Conservation (phyloP, 1,140 invertebrate genomes). For the Stegodyphus dumicola region DNA sequence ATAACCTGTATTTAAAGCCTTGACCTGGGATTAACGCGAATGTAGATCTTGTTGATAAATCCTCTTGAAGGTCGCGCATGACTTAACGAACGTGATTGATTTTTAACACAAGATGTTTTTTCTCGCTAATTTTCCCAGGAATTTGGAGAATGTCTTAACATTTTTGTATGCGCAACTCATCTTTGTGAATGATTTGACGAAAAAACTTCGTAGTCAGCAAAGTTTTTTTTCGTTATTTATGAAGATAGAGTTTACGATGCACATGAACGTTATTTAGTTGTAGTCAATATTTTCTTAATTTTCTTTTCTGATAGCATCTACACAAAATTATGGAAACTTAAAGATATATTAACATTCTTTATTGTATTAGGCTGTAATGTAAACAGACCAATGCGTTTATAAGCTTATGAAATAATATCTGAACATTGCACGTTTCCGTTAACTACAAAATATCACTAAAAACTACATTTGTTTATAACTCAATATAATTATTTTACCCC, state of each 20-base stretch:
- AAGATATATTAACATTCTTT: too few species aligned
- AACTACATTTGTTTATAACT: too few species aligned
- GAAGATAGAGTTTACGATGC: neutral
- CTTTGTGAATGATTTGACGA: too few species aligned
- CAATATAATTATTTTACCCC: too few species aligned
- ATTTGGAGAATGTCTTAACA: neutral
- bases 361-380: too few species aligned
- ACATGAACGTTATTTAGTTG: neutral
- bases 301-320: neutral
- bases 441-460: too few species aligned
- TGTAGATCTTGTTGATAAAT: neutral
- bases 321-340: too few species aligned
- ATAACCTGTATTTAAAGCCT: neutral
- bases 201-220: neutral
- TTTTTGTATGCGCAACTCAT: neutral
- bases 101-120: neutral
- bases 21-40: neutral
- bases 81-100: neutral
- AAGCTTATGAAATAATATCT: too few species aligned
- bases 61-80: neutral
- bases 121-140: neutral
- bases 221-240: neutral
- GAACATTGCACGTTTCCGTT: too few species aligned
- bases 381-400: too few species aligned
- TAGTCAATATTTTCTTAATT: neutral